phyloP scores from a whole-genome alignment of 30 jellyfish, hydroid and myxozoan genomes.

The Aurelia coerulea region DNA sequence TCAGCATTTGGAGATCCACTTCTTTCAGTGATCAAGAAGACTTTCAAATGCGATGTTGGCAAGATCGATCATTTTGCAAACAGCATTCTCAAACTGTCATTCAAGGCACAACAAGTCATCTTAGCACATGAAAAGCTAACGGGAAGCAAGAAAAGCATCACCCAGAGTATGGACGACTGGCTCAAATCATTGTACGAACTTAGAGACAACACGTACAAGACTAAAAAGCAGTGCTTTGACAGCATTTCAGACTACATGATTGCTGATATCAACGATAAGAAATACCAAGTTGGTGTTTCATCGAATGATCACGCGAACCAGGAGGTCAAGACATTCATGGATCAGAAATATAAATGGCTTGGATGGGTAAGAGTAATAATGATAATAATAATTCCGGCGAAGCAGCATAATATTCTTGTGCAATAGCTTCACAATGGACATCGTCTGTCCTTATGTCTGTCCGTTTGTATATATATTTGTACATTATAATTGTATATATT shows the following conservation, averaged over 20 bases:
- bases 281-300: slow-evolving; percentile 32
- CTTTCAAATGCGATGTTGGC: slow-evolving; percentile 41
- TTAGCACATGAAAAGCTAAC: slow-evolving; percentile 44
- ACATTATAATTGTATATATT: too few relatives aligned
- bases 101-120: slow-evolving; percentile 58
- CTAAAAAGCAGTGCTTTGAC: slow-evolving; percentile 14
- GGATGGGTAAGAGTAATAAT: slow-evolving; percentile 19
- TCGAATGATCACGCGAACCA: slow-evolving; percentile 24
- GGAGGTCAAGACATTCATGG: slow-evolving; percentile 15
- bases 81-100: slow-evolving; percentile 23
- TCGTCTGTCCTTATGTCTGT: too few relatives aligned
- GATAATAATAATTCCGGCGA: too few relatives aligned
- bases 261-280: slow-evolving; percentile 19
- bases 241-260: slow-evolving; percentile 7
- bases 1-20: slow-evolving; percentile 54
- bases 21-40: neutral
- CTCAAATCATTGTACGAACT: slow-evolving; percentile 18
- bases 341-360: slow-evolving; percentile 40
- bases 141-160: slow-evolving; percentile 40
- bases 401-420: too few relatives aligned
- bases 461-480: too few relatives aligned
- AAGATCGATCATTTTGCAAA: slow-evolving; percentile 34
- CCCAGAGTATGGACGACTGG: slow-evolving; percentile 46
- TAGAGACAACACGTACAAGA: slow-evolving; percentile 17
- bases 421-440: too few relatives aligned